A percentile compares a stretch with the other conserved stretches of the same genome.
These are phyloP conservation scores for Microcebus lehilahytsara DNA, from an alignment of 2,113 vertebrate genomes.

Conservation along the genomic window DNA sequence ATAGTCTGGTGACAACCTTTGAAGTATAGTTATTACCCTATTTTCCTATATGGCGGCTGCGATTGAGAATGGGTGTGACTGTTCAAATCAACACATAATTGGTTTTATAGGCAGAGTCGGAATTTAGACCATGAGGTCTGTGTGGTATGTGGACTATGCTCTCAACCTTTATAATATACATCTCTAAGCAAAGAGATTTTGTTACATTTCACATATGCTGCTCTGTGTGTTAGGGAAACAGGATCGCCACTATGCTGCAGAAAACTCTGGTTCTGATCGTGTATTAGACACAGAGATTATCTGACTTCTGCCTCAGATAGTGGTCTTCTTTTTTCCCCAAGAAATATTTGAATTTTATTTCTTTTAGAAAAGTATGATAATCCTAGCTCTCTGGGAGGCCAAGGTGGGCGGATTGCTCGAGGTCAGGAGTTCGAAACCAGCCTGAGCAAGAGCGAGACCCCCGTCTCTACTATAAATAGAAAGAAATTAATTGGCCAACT, in stretches of 20 bases:
- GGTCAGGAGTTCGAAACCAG: background rate
- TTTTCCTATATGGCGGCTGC: background rate
- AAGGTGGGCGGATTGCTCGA: background rate
- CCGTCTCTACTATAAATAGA: too few relatives aligned
- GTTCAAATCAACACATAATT: background rate
- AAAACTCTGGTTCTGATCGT: background rate
- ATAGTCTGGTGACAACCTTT: background rate
- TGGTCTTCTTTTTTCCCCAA: background rate
- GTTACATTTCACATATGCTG: background rate
- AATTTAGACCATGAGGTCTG: background rate
- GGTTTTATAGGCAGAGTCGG: background rate
- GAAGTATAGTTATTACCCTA: background rate
- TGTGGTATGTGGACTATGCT: background rate
- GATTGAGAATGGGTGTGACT: background rate
- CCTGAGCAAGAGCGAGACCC: background rate
- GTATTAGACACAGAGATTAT: background rate
- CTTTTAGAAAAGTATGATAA: background rate
- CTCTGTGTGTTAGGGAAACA: background rate
- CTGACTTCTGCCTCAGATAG: background rate
- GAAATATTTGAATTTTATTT: constrained; percentile 16
- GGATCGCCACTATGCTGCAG: background rate
- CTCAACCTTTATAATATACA: background rate
- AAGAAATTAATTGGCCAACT: too few relatives aligned
- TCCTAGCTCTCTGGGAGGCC: background rate
- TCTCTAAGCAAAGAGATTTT: background rate